A percentile compares a stretch with the other conserved stretches of the same genome.
Conservation (phyloP, 1,140 invertebrate genomes). For the Zaprionus nigranus region DNA sequence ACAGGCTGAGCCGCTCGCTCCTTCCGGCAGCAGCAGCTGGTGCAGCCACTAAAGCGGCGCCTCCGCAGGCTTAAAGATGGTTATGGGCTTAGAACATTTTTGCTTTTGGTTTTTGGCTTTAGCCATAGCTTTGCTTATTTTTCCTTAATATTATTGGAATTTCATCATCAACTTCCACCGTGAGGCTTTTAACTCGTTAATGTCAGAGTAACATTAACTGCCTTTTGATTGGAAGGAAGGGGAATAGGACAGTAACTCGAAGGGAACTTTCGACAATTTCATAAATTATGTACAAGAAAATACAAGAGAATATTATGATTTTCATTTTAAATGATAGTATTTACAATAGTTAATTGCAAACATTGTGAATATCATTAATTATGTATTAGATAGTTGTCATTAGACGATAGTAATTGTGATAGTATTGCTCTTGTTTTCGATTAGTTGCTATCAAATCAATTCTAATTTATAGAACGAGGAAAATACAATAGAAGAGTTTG, state of each 20-base stretch:
- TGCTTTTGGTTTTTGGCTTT: slow-evolving; percentile 9
- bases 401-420: neutral
- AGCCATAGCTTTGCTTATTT: slow-evolving; percentile 1
- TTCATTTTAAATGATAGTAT: no score
- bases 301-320: no score
- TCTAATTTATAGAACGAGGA: no score
- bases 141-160: neutral
- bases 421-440: neutral
- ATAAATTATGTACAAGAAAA: no score
- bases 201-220: neutral
- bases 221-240: neutral
- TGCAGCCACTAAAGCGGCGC: neutral
- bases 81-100: slow-evolving; percentile 6
- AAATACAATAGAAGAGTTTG: no score
- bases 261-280: no score
- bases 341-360: no score
- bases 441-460: no score
- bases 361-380: no score
- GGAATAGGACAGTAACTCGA: no score
- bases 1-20: neutral
- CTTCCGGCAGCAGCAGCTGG: no score
- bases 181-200: neutral
- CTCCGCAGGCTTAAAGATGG: slow-evolving; percentile 5
- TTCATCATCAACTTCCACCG: neutral
- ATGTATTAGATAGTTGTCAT: no score